Conservation (phyloP, 1,140 invertebrate genomes). For the Pseudomyrmex gracilis region DNA sequence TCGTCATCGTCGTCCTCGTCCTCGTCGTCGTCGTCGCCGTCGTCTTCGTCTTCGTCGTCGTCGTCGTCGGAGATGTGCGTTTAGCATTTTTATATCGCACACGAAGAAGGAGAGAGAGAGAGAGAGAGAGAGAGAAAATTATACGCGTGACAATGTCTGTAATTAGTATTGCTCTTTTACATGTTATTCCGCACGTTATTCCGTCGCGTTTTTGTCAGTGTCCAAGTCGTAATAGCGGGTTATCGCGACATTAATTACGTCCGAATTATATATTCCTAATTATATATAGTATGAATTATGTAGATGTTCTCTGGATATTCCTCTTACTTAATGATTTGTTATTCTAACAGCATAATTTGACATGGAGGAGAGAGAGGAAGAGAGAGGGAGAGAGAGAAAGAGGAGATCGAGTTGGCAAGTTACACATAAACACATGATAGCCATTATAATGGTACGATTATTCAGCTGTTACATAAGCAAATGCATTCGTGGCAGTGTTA, state of each 20-base stretch:
- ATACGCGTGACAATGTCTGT: constrained; percentile 2
- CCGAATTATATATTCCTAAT: constrained; percentile 7
- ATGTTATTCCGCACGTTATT: neutral
- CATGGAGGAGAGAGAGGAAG: neutral
- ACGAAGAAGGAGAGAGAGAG: neutral
- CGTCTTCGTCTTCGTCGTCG: neutral
- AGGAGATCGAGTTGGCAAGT: no score
- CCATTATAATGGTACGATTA: neutral
- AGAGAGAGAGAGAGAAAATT: neutral
- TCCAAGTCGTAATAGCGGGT: neutral
- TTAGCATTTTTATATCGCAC: constrained; percentile 53
- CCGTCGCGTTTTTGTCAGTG: neutral
- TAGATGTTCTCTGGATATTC: constrained; percentile 22
- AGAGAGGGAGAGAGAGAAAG: no score
- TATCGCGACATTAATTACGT: constrained; percentile 3
- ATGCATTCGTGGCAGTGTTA: neutral
- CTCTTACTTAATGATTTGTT: constrained; percentile 4
- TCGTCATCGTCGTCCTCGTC: neutral
- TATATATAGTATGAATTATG: constrained; percentile 5
- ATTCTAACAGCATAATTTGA: constrained; percentile 11
- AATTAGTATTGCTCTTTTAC: constrained; percentile 22
- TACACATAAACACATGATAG: neutral
- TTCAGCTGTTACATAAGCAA: neutral
- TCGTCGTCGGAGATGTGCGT: neutral
- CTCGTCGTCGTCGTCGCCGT: no score